These are phyloP conservation scores for Pangasius mekongensis DNA, from an alignment of 2,797 vertebrate genomes.

Conservation along the genomic window DNA sequence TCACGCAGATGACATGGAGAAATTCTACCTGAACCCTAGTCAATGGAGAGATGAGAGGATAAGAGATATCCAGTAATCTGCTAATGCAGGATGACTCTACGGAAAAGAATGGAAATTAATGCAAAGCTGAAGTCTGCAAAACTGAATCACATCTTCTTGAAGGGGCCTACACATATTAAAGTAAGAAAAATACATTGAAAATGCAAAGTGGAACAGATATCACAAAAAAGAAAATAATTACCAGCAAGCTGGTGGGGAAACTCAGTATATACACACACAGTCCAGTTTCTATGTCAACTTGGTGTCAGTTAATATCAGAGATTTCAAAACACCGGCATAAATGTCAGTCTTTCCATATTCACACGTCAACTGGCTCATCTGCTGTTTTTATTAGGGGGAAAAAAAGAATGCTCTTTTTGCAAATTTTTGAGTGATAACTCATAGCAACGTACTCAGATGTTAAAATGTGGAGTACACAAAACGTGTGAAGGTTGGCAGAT, in stretches of 20 bases:
- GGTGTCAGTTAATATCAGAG: background rate
- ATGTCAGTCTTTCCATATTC: background rate
- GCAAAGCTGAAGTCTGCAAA: conserved; percentile 26
- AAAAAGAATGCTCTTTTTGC: background rate
- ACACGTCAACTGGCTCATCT: background rate
- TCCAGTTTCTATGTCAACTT: background rate
- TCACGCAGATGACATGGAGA: conserved; percentile 27
- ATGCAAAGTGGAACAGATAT: background rate
- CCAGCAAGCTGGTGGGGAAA: background rate
- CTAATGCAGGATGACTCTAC: background rate
- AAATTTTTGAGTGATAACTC: background rate
- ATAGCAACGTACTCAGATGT: background rate
- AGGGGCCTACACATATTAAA: background rate
- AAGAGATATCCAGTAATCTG: background rate
- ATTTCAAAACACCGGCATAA: background rate
- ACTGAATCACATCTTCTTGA: conserved; percentile 37
- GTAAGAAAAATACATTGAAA: background rate
- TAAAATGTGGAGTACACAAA: background rate
- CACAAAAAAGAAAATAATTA: background rate
- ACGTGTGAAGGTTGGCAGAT: background rate
- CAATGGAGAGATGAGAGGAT: background rate
- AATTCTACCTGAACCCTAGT: background rate
- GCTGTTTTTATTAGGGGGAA: background rate
- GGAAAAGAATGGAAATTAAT: background rate
- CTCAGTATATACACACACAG: background rate